Evolutionary conservation across 2,888 invertebrate genomes (phyloP), one percentile per base, ranked within the genome.

Genomic region (Dermolepida albohirtum): DNA sequence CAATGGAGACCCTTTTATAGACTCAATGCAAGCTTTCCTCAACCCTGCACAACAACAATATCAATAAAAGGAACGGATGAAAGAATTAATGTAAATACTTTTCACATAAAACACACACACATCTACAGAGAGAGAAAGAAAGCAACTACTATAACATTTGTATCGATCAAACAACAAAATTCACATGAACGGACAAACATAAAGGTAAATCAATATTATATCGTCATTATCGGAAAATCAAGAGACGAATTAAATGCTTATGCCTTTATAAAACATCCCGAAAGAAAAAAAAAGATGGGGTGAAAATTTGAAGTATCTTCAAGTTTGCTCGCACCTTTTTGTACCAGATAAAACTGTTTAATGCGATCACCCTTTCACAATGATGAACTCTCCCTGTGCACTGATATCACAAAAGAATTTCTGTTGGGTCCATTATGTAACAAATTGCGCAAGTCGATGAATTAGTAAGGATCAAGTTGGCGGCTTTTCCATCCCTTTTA

Each of bases 361-460:
- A 77, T 77, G 76, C 78, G 79, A 78, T 80, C 80, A 81, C 81
- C 81, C 81, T 80, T 81, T 81, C 77, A 78, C 71, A 70, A 41
- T 51, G 47, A 55, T 51, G 43, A 12, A 34, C 5, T 29, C 29
- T 27, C 16, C 8, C 62, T 51, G 51, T 70, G 8, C 34, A 7
- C 67, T 55, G 67, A 59, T 67, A 34, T 72, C 73, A 79, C 77
- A 79, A 79, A 79, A 72, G 77, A 75, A 77, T 78, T 27, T 80
- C 78, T 80, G 80, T 80, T 78, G 74, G 78, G 74, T 75, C 80
- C 78, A 82, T 82, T 82, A 81, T 81, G 77, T 77, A 79, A 78
- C 80, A 79, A 76, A 81, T 80, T 81, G 81, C 78, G 78, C 77
- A 77, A 75, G 77, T 74, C 76, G 77, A 76, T 75, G 75, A 80